Evolutionary conservation across 2,888 invertebrate species (phyloP), one percentile per base, ranked within the genome.

Genomic region (Pinctada fucata): DNA sequence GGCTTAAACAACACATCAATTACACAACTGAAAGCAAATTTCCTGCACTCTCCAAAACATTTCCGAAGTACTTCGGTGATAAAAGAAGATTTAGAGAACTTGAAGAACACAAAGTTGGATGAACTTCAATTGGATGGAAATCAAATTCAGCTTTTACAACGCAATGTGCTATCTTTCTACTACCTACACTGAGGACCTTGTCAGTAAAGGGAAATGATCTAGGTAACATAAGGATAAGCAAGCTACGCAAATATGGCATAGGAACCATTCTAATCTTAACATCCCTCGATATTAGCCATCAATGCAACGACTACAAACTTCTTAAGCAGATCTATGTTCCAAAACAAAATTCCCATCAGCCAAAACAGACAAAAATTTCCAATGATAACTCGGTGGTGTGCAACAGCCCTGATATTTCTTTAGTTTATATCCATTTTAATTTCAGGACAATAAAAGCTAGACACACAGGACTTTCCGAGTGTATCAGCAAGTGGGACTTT

Each of bases 231-330:
- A 49, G 6, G 6, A 5, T 8, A 3, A 49, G 13, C n/a, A 16
- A 50, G 5, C 5, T 49, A 13, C 50, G 45, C 3, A 4, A 50
- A 13, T 50, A 10, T 50, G 16, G 8, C 31, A 6, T 69, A 31
- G 31, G 5, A 5, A 49, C 10, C 16, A n/a, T 69, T 13, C 49
- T n/a, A 69, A 49, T 5, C 2, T 45, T 69, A 6, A n/a, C n/a
- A n/a, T n/a, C n/a, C n/a, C n/a, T n/a, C n/a, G 69, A 69, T 10
- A 69, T 69, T 50, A 69, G 69, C 51, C 51, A 50, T 16, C 69
- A 69, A 47, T 69, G 69, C 67, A 67, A 67, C 69, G 0, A 50
- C 49, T 49, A n/a, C 49, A 69, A 10, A 8, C 16, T 69, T 48
- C 8, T 51, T 13, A 16, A n/a, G 67, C 6, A n/a, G 48, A 10